A percentile compares a stretch with the other conserved stretches of the same genome.
Evolutionary conservation across 2,888 invertebrate species (phyloP).

Genomic region (Lepidochitona cinerea): DNA sequence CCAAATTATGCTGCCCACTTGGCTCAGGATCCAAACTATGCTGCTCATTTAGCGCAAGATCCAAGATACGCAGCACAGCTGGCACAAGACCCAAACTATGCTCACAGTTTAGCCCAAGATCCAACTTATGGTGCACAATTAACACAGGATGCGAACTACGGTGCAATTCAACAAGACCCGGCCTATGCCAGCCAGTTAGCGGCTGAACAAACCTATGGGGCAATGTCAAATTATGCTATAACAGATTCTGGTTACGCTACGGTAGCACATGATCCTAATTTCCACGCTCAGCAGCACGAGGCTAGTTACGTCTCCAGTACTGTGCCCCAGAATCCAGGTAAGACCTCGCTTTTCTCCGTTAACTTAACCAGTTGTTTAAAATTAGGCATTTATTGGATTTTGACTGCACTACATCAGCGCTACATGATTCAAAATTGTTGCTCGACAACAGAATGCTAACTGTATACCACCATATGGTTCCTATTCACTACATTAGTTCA

Average conservation of each 20-base stretch:
- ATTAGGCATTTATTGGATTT: too few species aligned
- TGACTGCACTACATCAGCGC: too few species aligned
- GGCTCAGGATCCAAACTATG: conserved; percentile 8
- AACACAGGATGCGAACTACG: too few species aligned
- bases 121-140: neutral
- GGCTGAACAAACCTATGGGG: too few species aligned
- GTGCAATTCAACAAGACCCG: too few species aligned
- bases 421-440: too few species aligned
- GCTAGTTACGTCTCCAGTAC: neutral
- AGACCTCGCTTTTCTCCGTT: too few species aligned
- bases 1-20: neutral
- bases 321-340: too few species aligned
- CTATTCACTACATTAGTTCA: too few species aligned
- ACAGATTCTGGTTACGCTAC: neutral
- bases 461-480: too few species aligned
- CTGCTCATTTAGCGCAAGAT: neutral
- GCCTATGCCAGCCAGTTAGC: neutral
- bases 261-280: conserved; percentile 9
- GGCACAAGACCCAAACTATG: conserved; percentile 3
- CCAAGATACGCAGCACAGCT: neutral
- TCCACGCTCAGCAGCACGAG: neutral
- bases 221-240: neutral
- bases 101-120: neutral
- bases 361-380: too few species aligned
- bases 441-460: too few species aligned